phyloP scores from a whole-genome alignment of 2,113 vertebrate genomes.

The Trematocara macrostoma region DNA sequence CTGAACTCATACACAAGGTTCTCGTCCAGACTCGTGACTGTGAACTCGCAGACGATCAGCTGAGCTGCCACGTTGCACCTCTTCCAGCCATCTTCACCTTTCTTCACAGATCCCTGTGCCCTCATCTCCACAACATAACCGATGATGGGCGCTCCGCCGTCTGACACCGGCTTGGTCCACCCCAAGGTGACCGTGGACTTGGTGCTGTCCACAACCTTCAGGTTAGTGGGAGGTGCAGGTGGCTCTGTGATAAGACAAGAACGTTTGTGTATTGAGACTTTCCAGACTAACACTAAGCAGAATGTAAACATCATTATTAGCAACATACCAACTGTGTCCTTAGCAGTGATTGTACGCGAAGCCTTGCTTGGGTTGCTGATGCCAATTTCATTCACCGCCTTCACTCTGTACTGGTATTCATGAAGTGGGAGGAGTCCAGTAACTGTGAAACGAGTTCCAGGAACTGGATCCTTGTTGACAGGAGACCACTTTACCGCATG shows the following conservation, averaged over 20 bases:
- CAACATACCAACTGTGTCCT: conserved; percentile 88
- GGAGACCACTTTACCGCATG: conserved; percentile 86
- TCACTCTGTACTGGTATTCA: conserved; percentile 97
- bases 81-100: conserved; percentile 90
- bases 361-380: conserved; percentile 87
- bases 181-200: conserved; percentile 82
- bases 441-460: conserved; percentile 83
- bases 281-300: not conserved
- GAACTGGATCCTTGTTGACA: conserved; percentile 84
- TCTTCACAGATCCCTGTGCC: conserved; percentile 76
- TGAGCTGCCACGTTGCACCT: conserved; percentile 93
- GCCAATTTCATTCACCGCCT: conserved; percentile 96
- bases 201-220: conserved; percentile 92
- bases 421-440: conserved; percentile 88
- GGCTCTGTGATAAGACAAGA: conserved; percentile 75
- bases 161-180: conserved; percentile 90
- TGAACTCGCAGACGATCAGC: conserved; percentile 87
- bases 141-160: conserved; percentile 92
- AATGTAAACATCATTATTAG: not conserved
- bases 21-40: conserved; percentile 84
- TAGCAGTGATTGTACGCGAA: conserved; percentile 87
- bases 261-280: not conserved
- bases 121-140: conserved; percentile 94
- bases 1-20: conserved; percentile 91
- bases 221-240: conserved; percentile 88